A percentile compares a stretch with the other conserved stretches of the same genome.
Conservation (phyloP, 2,797 vertebrate species). For the Pachyuromys duprasi region DNA sequence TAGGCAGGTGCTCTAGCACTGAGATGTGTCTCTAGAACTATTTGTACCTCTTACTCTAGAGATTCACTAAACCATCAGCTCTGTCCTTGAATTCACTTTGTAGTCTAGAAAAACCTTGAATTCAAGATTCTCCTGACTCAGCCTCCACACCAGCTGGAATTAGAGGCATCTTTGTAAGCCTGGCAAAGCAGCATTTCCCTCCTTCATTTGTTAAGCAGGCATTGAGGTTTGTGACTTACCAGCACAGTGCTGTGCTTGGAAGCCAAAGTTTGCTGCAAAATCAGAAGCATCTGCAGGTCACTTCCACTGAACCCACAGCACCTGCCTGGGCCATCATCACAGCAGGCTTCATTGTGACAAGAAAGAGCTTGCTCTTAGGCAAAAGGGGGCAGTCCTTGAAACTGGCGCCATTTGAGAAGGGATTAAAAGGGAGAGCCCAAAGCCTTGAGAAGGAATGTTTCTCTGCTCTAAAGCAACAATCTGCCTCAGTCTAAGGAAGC, state of each 20-base stretch:
- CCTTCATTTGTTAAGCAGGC: neutral
- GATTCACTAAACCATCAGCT: neutral
- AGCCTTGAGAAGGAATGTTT: slow-evolving; percentile 54
- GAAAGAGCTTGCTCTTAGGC: neutral
- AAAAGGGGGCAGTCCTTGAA: neutral
- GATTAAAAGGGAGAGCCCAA: slow-evolving; percentile 42
- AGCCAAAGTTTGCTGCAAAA: neutral
- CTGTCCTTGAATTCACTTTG: neutral
- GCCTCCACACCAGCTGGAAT: neutral
- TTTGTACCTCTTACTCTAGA: neutral
- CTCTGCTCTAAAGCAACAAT: slow-evolving; percentile 43
- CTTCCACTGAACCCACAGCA: no score
- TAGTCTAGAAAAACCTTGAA: neutral
- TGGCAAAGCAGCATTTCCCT: neutral
- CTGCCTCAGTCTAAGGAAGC: slow-evolving; percentile 37
- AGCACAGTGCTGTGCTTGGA: no score
- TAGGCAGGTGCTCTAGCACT: neutral
- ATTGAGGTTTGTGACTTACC: accelerated
- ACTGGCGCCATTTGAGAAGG: neutral
- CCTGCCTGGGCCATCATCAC: neutral
- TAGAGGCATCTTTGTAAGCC: neutral
- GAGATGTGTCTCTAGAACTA: neutral
- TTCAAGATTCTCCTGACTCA: neutral
- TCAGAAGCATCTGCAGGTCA: neutral
- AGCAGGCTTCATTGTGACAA: neutral